Base-by-base conservation (phyloP, 2,113 vertebrate species). In the Leucosticte australis region DNA sequence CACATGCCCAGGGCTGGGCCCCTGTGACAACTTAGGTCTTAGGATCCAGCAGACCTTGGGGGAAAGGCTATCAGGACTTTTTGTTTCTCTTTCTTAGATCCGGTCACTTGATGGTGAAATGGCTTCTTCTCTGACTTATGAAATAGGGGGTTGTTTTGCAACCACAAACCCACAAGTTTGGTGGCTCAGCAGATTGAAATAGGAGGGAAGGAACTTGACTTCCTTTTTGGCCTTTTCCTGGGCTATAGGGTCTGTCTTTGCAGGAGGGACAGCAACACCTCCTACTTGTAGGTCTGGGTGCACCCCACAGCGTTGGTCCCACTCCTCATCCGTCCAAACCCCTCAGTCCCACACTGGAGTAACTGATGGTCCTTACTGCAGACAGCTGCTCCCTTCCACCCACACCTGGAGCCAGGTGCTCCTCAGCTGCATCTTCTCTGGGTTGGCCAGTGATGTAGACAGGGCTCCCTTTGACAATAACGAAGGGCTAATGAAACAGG, bases 61-160 rank as follows among this genome's bases (percentile, higher is more conserved):
- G 62, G 12, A 77, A 15, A 83, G 62, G 44, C 39, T 67, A 2
- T 26, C 4, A 1, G 33, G 16, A 24, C 46, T 63, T 73, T 92
- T 59, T 7, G 41, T 76, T 95, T 90, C 88, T 53, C 65, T 83
- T 83, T 68, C 53, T 52, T 33, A 30, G 6, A 47, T 60, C 73
- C 7, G 57, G 89, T 95, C 79, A 92, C 70, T 93, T 90, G 79
- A 68, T 60, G 30, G 49, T 53, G 75, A 90, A 94, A 94, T 28
- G 15, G 19, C 27, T 81, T 86, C 50, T 46, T 60, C n/a, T 63
- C 30, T 12, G 75, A 7, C 31, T 70, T 93, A 65, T 20, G 17
- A 90, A 94, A 93, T 3, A 68, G 42, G 26, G 23, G 18, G 15
- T 22, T 65, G 73, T 83, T 92, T 70, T 39, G 47, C 84, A 89